Base-by-base conservation (phyloP, 2,113 vertebrate genomes). In the Lucifuga dentata region DNA sequence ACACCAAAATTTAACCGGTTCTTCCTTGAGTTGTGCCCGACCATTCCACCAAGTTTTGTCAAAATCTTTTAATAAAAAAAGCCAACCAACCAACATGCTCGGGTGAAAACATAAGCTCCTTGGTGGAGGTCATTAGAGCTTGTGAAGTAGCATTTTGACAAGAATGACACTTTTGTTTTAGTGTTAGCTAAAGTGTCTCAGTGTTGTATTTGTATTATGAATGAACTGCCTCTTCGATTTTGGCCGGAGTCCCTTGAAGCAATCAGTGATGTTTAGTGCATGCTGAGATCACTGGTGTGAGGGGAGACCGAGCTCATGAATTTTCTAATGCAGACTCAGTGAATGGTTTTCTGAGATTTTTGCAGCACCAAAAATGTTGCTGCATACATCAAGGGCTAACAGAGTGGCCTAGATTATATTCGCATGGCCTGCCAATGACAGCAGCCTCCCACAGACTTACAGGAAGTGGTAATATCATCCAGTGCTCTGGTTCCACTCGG, bases 381-480 rank as follows among this genome's bases (percentile, higher is more conserved):
- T 0, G 59, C 44, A 32, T 55, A 23, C 56, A 75, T 65, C 45
- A 10, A 36, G 39, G 45, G 43, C 45, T 40, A 68, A 60, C 74
- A 56, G 68, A 71, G 66, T 17, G 53, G 7, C 59, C 8, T 29
- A 7, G 49, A 65, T 87, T 86, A 80, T 75, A 76, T 83, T 78
- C 64, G 49, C 84, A 67, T 71, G 69, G 78, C 59, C 80, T 78
- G 76, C 80, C 84, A 76, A 55, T 69, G 74, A 82, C 72, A 32
- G 74, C 55, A 26, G 76, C 76, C 60, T 76, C 86, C 81, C 1
- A 50, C 66, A 13, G 81, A 58, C 76, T 73, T 64, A 71, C 76
- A 88, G 84, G 78, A 86, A 89, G 80, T 58, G 57, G 67, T 58
- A 49, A 85, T 73, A 75, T 82, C 68, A 61, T 66, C 62, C 78